Conservation (phyloP, 2,797 vertebrate genomes). For the Scolopax rusticola region DNA sequence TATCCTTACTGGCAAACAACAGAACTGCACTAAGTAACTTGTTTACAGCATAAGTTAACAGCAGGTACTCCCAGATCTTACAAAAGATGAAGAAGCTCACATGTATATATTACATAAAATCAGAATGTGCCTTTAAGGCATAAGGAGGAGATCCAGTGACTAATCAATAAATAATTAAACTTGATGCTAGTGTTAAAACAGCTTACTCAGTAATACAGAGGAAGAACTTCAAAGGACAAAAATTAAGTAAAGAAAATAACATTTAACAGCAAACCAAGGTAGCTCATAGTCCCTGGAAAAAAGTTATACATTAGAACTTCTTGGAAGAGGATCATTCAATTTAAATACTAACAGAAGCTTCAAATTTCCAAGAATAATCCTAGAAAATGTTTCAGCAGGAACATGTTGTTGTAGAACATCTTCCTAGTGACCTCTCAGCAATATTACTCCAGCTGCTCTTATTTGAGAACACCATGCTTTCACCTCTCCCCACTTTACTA, state of each 20-base stretch:
- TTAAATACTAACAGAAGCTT: not conserved
- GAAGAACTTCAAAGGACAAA: constrained; percentile 8
- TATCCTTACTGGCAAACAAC: not conserved
- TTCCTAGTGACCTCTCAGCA: not conserved
- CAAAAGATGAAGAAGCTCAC: not conserved
- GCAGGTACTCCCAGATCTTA: not conserved
- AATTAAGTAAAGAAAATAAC: not conserved
- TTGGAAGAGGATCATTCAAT: not conserved
- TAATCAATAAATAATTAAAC: not conserved
- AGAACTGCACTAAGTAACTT: not conserved
- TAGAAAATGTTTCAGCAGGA: not conserved
- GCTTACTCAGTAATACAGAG: not conserved
- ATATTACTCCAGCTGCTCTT: not conserved
- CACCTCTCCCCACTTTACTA: not conserved
- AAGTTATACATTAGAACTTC: not conserved
- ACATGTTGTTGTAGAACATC: not conserved
- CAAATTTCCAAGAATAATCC: not conserved
- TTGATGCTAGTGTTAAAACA: not conserved
- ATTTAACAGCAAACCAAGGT: not conserved
- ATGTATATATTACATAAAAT: not conserved
- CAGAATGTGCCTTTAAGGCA: not conserved
- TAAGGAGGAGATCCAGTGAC: not conserved
- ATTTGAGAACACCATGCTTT: not conserved
- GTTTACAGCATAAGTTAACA: not conserved
- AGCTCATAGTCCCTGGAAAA: not conserved